Percentiles rank a stretch among this genome's conserved stretches.
These are phyloP conservation scores for Eulemur rufifrons DNA, from an alignment of 2,113 vertebrate genomes.

Conservation along the genomic window DNA sequence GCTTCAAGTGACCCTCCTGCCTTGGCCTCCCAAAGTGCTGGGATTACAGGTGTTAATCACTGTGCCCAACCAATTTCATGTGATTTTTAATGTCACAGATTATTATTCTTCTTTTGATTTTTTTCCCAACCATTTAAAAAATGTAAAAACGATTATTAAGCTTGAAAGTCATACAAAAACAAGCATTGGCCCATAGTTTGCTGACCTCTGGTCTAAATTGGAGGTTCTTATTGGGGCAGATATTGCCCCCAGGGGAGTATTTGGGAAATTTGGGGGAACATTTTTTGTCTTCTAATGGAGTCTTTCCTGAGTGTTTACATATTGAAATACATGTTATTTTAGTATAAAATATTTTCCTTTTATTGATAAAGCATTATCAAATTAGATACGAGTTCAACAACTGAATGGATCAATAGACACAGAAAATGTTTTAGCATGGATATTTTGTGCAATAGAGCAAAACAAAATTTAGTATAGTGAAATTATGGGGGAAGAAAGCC, in stretches of 20 bases:
- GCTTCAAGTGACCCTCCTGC: no score
- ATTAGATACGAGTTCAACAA: neutral
- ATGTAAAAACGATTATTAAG: neutral
- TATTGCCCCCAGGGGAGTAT: neutral
- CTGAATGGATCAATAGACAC: neutral
- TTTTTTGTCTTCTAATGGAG: neutral
- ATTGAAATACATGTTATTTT: constrained; percentile 7
- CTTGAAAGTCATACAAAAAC: neutral
- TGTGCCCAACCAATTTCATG: neutral
- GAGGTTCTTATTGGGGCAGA: neutral
- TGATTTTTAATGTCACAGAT: neutral
- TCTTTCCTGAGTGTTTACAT: neutral
- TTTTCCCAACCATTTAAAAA: neutral
- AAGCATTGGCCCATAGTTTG: neutral
- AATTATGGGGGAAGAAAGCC: neutral
- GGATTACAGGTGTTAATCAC: no score
- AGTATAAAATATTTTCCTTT: constrained; percentile 40
- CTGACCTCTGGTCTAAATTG: neutral
- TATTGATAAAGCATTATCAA: constrained; percentile 23
- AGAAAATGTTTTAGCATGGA: neutral
- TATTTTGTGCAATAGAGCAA: neutral
- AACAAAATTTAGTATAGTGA: neutral
- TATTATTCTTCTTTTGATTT: neutral
- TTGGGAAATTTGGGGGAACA: neutral
- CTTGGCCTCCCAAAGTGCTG: no score